Evolutionary conservation across 2,797 vertebrate genomes (phyloP).

Genomic region (Phrynocephalus forsythii): DNA sequence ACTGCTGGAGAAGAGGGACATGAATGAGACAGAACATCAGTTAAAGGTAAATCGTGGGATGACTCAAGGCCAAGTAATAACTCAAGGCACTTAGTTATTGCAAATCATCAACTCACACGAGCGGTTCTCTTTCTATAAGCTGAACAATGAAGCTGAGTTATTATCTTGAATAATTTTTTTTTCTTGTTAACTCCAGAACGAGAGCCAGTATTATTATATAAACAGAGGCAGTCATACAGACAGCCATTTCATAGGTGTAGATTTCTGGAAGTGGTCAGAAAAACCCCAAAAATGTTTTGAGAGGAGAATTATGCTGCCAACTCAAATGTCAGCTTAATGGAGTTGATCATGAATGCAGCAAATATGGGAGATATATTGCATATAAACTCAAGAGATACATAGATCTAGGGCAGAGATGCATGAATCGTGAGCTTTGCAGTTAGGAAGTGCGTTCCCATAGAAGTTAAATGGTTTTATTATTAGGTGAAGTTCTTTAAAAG

Average conservation of each 20-base stretch:
- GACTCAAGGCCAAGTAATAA: background rate
- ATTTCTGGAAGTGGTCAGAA: background rate
- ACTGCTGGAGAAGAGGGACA: conserved; percentile 90
- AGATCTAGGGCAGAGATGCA: too few species aligned
- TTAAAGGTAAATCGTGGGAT: conserved; percentile 69
- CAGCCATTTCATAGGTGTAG: background rate
- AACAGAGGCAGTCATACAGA: background rate
- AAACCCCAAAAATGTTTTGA: background rate
- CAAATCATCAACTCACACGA: fast-evolving
- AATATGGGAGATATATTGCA: background rate
- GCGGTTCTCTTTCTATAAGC: too few species aligned
- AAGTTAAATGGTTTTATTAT: too few species aligned
- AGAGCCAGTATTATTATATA: background rate
- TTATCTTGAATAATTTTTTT: background rate
- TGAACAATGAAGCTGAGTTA: background rate
- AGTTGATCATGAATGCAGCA: background rate
- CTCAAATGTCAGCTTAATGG: background rate
- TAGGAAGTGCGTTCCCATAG: too few species aligned
- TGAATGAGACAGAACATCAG: conserved; percentile 80
- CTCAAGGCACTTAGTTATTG: too few species aligned
- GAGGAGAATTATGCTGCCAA: background rate
- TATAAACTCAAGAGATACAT: background rate
- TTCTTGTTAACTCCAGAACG: background rate
- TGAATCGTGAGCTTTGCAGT: too few species aligned
- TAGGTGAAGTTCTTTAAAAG: background rate